Evolutionary conservation across 1,140 invertebrate species (phyloP).

Genomic region (Aethina tumida): DNA sequence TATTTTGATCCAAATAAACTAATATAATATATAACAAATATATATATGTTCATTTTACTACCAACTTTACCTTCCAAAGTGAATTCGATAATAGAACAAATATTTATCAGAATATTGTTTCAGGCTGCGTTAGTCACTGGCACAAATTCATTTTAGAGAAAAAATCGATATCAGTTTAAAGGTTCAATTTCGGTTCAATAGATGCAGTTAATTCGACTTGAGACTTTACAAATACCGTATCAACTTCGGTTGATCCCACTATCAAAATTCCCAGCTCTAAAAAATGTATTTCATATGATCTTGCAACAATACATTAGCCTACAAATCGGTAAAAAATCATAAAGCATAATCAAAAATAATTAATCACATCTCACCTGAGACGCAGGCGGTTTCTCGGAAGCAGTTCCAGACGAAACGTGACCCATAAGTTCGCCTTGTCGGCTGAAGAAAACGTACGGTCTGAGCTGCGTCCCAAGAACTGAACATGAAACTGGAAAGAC

Average conservation of each 20-base stretch:
- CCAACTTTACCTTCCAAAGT: no score
- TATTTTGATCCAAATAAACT: no score
- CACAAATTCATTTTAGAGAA: constrained; percentile 65
- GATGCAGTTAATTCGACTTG: constrained; percentile 57
- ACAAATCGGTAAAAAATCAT: constrained; percentile 3
- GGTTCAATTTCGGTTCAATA: constrained; percentile 59
- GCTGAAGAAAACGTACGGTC: constrained; percentile 75
- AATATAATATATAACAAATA: no score
- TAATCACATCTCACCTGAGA: no score
- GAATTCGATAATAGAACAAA: no score
- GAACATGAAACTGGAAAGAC: constrained; percentile 55
- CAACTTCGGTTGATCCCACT: constrained; percentile 53
- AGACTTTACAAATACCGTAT: constrained; percentile 56
- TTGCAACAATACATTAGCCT: constrained; percentile 61
- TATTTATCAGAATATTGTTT: constrained; percentile 52
- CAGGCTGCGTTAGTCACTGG: constrained; percentile 64
- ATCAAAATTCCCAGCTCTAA: constrained; percentile 60
- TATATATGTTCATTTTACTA: no score
- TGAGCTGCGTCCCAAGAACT: constrained; percentile 62
- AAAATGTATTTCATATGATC: constrained; percentile 58
- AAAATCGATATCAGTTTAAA: constrained; percentile 70
- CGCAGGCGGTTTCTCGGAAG: constrained; percentile 68
- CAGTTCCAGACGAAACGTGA: constrained; percentile 76
- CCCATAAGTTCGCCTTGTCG: constrained; percentile 78
- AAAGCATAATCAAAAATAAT: constrained; percentile 1